Evolutionary conservation across 2,888 invertebrate species (phyloP).

Genomic region (Drosophila pseudotalamancana): DNA sequence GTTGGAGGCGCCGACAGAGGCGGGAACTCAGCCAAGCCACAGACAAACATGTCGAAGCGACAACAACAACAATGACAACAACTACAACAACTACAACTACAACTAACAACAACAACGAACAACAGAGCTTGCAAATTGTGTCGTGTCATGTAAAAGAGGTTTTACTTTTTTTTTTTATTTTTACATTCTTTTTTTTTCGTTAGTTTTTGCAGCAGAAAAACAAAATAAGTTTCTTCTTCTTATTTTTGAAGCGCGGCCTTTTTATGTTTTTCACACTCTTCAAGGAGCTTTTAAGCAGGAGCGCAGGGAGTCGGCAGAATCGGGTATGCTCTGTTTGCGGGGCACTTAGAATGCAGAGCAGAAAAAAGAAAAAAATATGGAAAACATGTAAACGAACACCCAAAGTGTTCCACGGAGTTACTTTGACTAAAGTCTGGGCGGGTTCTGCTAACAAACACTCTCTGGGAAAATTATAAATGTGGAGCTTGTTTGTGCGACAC

Average conservation of each 20-base stretch:
- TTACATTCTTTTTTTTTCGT: constrained; percentile 9
- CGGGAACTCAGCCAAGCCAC: constrained; percentile 60
- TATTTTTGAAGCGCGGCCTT: constrained; percentile 69
- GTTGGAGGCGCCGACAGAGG: constrained; percentile 20
- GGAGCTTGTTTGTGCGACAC: constrained; percentile 22
- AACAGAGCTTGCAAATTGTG: constrained; percentile 75
- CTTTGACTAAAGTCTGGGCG: constrained; percentile 41
- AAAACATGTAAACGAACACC: constrained; percentile 70
- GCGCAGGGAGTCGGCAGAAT: not conserved
- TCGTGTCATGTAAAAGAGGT: constrained; percentile 73
- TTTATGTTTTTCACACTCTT: constrained; percentile 76
- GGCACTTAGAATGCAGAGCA: constrained; percentile 47
- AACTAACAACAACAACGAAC: constrained; percentile 20
- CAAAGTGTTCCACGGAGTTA: constrained; percentile 68
- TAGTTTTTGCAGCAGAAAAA: constrained; percentile 32
- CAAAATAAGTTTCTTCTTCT: constrained; percentile 42
- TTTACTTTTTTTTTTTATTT: constrained; percentile 34
- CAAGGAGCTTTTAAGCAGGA: not conserved
- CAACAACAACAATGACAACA: constrained; percentile 22
- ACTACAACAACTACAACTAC: constrained; percentile 25
- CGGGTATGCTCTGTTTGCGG: not conserved
- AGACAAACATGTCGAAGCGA: constrained; percentile 76
- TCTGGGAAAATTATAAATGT: constrained; percentile 28
- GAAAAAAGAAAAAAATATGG: constrained; percentile 23
- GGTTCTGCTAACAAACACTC: constrained; percentile 24